Percentiles rank a stretch among this genome's conserved stretches.
phyloP scores from a whole-genome alignment of 1,140 invertebrate species.

The Holcopasites calliopsidis region DNA sequence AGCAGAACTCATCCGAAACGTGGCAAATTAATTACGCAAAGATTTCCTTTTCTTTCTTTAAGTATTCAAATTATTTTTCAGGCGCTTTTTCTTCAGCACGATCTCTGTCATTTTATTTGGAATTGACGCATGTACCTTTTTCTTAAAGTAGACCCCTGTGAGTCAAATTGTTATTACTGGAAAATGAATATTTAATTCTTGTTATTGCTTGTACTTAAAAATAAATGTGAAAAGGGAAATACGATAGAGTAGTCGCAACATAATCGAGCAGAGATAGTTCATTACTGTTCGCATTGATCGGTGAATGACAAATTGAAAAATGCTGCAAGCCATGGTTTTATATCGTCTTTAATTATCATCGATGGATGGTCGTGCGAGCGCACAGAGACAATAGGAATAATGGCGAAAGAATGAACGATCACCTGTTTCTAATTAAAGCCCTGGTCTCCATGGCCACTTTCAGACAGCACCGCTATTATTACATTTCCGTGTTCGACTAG shows the following conservation, averaged over 20 bases:
- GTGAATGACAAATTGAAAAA: slow-evolving; percentile 60
- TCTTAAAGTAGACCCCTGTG: no score
- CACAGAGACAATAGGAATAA: slow-evolving; percentile 34
- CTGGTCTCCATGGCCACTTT: slow-evolving; percentile 20
- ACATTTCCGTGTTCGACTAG: slow-evolving; percentile 18
- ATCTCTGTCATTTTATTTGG: no score
- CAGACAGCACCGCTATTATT: slow-evolving; percentile 31
- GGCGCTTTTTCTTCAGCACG: no score
- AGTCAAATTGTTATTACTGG: no score
- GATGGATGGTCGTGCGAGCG: slow-evolving; percentile 1
- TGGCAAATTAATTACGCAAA: no score
- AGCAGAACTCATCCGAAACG: no score
- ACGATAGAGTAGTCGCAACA: neutral
- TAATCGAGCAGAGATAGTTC: neutral
- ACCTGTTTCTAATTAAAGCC: slow-evolving; percentile 48
- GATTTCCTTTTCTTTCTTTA: no score
- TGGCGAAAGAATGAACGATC: slow-evolving; percentile 43
- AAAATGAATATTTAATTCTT: no score
- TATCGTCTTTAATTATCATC: slow-evolving; percentile 37
- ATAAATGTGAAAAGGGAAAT: neutral
- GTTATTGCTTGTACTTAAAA: no score
- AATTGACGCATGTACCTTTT: no score
- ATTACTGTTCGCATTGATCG: slow-evolving; percentile 15
- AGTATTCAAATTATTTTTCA: no score
- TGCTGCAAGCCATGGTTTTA: neutral